Evolutionary conservation across 1,140 invertebrate species (phyloP).

Genomic region (Bombus fervidus): DNA sequence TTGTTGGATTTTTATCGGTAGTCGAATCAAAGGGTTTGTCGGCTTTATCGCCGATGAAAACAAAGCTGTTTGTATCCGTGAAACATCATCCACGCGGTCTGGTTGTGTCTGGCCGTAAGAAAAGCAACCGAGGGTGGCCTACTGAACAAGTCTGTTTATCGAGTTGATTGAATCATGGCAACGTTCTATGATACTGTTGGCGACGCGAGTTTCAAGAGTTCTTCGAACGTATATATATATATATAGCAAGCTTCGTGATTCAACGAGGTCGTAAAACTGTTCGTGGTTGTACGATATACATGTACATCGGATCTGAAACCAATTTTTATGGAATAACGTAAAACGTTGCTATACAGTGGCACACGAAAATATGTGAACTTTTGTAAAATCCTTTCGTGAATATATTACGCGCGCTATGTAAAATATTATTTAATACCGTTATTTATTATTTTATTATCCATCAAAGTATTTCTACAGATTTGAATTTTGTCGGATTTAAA

Average conservation of each 20-base stretch:
- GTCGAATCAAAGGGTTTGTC: too few species aligned
- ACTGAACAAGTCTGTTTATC: background rate
- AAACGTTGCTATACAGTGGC: too few species aligned
- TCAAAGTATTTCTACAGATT: too few species aligned
- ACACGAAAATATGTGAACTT: too few species aligned
- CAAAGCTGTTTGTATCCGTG: slow-evolving; percentile 10
- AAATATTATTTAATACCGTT: too few species aligned
- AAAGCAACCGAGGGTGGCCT: background rate
- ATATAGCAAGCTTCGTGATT: background rate
- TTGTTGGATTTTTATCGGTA: background rate
- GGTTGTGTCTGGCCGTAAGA: background rate
- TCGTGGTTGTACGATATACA: too few species aligned
- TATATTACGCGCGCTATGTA: too few species aligned
- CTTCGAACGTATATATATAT: background rate
- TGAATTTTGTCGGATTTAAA: too few species aligned
- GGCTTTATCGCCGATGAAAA: slow-evolving; percentile 15
- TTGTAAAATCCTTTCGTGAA: too few species aligned
- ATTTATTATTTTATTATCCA: too few species aligned
- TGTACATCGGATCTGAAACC: too few species aligned
- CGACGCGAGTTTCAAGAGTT: background rate
- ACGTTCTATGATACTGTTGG: background rate
- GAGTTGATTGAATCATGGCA: background rate
- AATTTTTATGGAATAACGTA: too few species aligned
- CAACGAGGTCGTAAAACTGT: background rate
- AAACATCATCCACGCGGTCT: background rate